A percentile compares a stretch with the other conserved stretches of the same genome.
Conservation (phyloP, 2,113 vertebrate genomes). For the Bujurquina vittata region DNA sequence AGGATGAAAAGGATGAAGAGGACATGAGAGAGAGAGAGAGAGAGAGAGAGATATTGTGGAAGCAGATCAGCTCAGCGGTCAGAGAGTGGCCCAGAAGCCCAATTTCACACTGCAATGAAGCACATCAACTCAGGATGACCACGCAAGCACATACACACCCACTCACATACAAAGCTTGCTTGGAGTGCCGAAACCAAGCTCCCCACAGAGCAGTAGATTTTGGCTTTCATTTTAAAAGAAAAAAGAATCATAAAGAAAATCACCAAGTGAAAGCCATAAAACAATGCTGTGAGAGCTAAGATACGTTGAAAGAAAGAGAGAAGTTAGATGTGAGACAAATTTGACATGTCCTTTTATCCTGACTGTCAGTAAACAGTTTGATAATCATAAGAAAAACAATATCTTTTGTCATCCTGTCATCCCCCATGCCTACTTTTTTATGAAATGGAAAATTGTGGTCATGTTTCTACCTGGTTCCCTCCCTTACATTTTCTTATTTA, state of each 20-base stretch:
- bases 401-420: slow-evolving; percentile 1
- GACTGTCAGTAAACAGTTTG: slow-evolving; percentile 8
- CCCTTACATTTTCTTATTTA: neutral
- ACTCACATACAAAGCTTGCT: slow-evolving; percentile 21
- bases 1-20: neutral
- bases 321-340: slow-evolving; percentile 15
- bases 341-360: slow-evolving; percentile 8
- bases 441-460: neutral
- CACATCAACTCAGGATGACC: slow-evolving; percentile 68
- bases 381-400: slow-evolving; percentile 6
- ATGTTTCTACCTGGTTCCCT: neutral
- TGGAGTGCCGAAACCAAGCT: slow-evolving; percentile 38
- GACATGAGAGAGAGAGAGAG: neutral
- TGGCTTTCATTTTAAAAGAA: slow-evolving; percentile 44
- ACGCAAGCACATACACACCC: slow-evolving; percentile 36
- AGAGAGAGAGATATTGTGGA: slow-evolving; percentile 14
- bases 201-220: slow-evolving; percentile 36
- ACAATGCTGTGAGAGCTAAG: neutral
- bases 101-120: slow-evolving; percentile 82
- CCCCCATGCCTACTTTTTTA: neutral
- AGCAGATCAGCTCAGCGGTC: slow-evolving; percentile 64
- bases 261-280: neutral
- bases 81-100: slow-evolving; percentile 69
- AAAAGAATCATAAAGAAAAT: slow-evolving; percentile 24
- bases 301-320: neutral